Conservation (phyloP, 2,797 vertebrate species). For the Sylvia borin region DNA sequence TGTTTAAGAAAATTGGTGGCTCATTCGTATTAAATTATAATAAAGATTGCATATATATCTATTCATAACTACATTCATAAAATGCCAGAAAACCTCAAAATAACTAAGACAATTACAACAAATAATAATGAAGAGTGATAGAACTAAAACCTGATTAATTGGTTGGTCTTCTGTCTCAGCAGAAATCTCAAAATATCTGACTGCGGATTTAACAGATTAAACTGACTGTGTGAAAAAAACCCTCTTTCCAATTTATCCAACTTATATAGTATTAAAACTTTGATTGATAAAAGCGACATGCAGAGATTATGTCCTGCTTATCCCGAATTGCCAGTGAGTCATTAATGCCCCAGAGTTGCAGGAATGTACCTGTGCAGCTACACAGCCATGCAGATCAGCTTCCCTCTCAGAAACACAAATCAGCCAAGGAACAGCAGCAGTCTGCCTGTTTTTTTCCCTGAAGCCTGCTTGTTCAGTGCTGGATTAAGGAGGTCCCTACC, state of each 20-base stretch:
- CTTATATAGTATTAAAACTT: not conserved
- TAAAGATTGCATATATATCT: not conserved
- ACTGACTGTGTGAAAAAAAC: not conserved
- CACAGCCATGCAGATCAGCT: not conserved
- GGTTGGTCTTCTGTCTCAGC: not conserved
- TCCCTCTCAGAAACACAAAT: not conserved
- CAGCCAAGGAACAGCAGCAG: not conserved
- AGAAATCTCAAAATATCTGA: not conserved
- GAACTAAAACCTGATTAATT: not conserved
- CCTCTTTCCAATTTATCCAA: not conserved
- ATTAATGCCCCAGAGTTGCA: not conserved
- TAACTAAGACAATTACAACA: not conserved
- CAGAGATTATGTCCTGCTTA: not conserved
- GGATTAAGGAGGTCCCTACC: not conserved
- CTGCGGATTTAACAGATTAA: not conserved
- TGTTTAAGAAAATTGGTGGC: not conserved
- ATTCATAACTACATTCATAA: not conserved
- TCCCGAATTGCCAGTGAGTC: not conserved
- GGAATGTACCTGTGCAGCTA: fast-evolving
- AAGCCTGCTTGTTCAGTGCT: not conserved
- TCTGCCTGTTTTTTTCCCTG: not conserved
- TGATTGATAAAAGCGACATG: not conserved
- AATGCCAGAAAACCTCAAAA: not conserved
- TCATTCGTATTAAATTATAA: not conserved
- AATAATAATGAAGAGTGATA: not conserved